Conservation (phyloP, 2,888 invertebrate genomes). For the Eristalinus aeneus region DNA sequence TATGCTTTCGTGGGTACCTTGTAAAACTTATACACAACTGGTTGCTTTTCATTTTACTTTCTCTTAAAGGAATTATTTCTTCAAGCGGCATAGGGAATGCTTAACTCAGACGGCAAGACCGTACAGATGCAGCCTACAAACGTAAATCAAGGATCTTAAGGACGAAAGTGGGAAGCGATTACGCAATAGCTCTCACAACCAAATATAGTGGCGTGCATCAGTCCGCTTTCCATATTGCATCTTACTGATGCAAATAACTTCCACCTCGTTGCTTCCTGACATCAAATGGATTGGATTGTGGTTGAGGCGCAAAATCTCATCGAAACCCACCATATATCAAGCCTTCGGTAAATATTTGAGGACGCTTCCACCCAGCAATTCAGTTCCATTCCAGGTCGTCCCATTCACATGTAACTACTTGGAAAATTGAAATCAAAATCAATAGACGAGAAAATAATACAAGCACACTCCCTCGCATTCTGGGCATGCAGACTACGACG, state of each 20-base stretch:
- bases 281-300: background rate
- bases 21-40: no score
- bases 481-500: background rate
- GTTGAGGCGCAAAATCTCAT: background rate
- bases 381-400: background rate
- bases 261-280: background rate
- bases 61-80: no score
- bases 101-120: no score
- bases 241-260: background rate
- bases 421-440: conserved; percentile 32
- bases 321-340: background rate
- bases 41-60: no score
- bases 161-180: background rate
- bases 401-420: conserved; percentile 11
- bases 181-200: background rate
- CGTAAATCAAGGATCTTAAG: background rate
- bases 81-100: no score
- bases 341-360: background rate
- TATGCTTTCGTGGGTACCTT: no score
- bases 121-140: no score
- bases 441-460: conserved; percentile 39
- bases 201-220: background rate
- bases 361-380: background rate
- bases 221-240: background rate
- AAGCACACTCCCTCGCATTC: background rate